Conservation (phyloP, 2,797 vertebrate species). For the Amazona ochrocephala region DNA sequence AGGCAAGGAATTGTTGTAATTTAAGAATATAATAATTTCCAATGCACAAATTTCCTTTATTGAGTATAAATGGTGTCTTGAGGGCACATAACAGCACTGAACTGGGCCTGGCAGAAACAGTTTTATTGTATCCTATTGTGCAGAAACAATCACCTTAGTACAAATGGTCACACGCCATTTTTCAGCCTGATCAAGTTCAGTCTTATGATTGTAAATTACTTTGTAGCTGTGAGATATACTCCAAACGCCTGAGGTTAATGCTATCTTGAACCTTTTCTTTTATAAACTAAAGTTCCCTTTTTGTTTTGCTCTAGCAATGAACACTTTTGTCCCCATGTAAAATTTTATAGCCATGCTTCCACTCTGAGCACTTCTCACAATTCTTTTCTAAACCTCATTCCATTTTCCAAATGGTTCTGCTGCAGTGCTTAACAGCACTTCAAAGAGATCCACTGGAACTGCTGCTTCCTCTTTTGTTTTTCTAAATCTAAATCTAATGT, state of each 20-base stretch:
- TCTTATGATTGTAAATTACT: neutral
- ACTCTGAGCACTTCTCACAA: neutral
- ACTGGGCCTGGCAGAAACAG: conserved; percentile 36
- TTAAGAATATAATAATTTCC: conserved; percentile 43
- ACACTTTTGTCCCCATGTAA: neutral
- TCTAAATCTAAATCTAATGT: neutral
- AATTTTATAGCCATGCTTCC: neutral
- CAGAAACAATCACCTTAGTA: conserved; percentile 45
- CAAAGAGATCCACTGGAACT: neutral
- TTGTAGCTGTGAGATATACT: neutral
- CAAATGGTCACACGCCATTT: conserved; percentile 37
- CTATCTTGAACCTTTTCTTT: neutral
- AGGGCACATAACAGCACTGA: conserved; percentile 45
- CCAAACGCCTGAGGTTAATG: conserved; percentile 1
- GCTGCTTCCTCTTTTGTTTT: neutral
- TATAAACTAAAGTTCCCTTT: neutral
- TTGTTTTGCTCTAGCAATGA: neutral
- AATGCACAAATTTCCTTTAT: neutral
- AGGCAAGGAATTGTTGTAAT: conserved; percentile 19
- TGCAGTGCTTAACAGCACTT: neutral
- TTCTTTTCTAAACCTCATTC: neutral
- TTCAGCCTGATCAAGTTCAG: conserved; percentile 38
- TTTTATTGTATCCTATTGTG: conserved; percentile 61
- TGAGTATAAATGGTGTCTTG: conserved; percentile 35
- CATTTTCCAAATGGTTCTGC: neutral